These are phyloP conservation scores for Entomobrya multifasciata DNA, from an alignment of 2,888 invertebrate species.

Conservation along the genomic window DNA sequence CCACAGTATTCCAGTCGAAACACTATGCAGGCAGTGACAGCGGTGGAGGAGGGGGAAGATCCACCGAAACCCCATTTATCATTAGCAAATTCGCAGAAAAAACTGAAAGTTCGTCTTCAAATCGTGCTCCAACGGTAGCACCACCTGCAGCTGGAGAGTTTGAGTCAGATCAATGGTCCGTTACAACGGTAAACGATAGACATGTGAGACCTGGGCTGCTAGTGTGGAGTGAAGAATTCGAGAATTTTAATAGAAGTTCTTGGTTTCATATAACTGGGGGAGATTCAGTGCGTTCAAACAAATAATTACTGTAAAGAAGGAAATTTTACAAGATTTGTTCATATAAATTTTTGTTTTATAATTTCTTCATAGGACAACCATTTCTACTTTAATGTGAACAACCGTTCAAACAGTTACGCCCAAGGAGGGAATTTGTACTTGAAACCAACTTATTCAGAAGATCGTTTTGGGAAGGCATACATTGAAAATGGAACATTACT, in stretches of 20 bases:
- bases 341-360: too few relatives aligned
- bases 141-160: too few relatives aligned
- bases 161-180: slow-evolving; percentile 48
- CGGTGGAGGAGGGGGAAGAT: too few relatives aligned
- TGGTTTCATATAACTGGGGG: slow-evolving; percentile 62
- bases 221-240: slow-evolving; percentile 61
- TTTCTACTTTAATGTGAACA: slow-evolving; percentile 62
- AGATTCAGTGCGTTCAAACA: too few relatives aligned
- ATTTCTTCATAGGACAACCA: slow-evolving; percentile 34
- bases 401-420: slow-evolving; percentile 59
- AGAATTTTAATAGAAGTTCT: slow-evolving; percentile 26
- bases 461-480: slow-evolving; percentile 68
- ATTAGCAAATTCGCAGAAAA: too few relatives aligned
- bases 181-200: slow-evolving; percentile 53
- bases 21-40: neutral
- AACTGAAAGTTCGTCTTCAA: too few relatives aligned
- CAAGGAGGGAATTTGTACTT: slow-evolving; percentile 59
- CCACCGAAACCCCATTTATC: too few relatives aligned
- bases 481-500: slow-evolving; percentile 69
- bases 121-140: too few relatives aligned
- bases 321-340: too few relatives aligned
- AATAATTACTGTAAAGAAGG: too few relatives aligned
- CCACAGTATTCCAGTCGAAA: neutral
- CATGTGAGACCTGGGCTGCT: slow-evolving; percentile 52
- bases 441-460: slow-evolving; percentile 66